Percentiles rank a stretch among this genome's conserved stretches.
phyloP scores from a whole-genome alignment of 2,888 invertebrate genomes.

The Drosophila longiperda region DNA sequence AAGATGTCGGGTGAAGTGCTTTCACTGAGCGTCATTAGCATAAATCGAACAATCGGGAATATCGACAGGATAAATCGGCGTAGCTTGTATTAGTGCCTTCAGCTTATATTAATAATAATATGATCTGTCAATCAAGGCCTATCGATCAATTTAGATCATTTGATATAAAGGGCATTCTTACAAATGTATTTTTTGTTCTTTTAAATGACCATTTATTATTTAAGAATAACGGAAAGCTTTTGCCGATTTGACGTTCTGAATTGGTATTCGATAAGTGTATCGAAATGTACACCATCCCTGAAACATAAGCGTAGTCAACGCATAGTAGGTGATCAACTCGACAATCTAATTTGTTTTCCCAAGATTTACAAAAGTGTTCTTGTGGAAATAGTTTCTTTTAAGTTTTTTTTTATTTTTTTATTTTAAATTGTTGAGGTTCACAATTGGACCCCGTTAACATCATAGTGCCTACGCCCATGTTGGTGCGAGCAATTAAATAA shows the following conservation, averaged over 20 bases:
- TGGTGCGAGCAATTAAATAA: slow-evolving; percentile 29
- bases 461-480: slow-evolving; percentile 34
- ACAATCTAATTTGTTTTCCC: neutral
- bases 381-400: neutral
- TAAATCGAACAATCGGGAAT: no score
- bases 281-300: slow-evolving; percentile 2
- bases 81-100: neutral
- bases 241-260: neutral
- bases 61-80: neutral
- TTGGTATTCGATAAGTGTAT: slow-evolving; percentile 18
- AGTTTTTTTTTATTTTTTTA: neutral
- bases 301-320: slow-evolving; percentile 24
- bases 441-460: slow-evolving; percentile 14
- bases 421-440: neutral
- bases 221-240: neutral
- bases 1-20: neutral
- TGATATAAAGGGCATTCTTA: neutral
- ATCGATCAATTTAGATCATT: neutral
- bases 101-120: neutral
- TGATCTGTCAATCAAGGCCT: neutral
- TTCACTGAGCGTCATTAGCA: neutral
- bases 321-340: neutral
- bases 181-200: neutral
- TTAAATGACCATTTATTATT: neutral
- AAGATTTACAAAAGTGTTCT: neutral